Base-by-base conservation (phyloP, 2,888 invertebrate species). In the Yponomeuta cagnagella region DNA sequence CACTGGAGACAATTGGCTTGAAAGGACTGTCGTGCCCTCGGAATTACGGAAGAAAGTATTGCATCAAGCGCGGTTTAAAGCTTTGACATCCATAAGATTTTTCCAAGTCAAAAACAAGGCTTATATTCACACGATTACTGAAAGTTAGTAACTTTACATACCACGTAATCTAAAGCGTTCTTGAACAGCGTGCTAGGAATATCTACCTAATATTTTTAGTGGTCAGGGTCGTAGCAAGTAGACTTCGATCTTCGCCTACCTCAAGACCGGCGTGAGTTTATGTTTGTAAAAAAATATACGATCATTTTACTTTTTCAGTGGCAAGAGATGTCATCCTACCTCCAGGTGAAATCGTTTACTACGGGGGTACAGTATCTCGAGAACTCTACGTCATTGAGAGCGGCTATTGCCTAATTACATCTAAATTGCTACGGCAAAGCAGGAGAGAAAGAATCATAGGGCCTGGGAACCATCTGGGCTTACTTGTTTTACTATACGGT, bases 371-470 rank as follows among this genome's bases (percentile, higher is more conserved):
- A 12, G 85, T 92, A 9, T 87, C 91, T 37, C 85, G 93, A 75
- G 93, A 93, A 73, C 80, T 93, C 69, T 93, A 93, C 73, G 89
- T 93, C 15, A 89, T 93, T 64, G 91, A 90, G 76, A 88, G 89
- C 73, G 93, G 93, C 37, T 92, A 90, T 77, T 93, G 93, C 73
- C 77, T 89, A 69, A 83, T 92, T 68, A 90, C 90, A 23, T 85
- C 82, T 2, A 82, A 80, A 72, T 77, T 81, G 63, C 79, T 84
- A 78, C 82, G 81, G 73, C 86, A 87, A 75, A 75, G 73, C 1
- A 85, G 84, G 23, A 81, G 75, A 43, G 88, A 89, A 75, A 79
- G 82, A 1, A 77, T 90, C 37, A 87, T 92, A 58, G 92, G 92
- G 10, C 92, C 93, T 37, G 90, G 90, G 2, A 86, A 86, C 72